Conservation (phyloP, 2,888 invertebrate species). For the Athalia circularis region DNA sequence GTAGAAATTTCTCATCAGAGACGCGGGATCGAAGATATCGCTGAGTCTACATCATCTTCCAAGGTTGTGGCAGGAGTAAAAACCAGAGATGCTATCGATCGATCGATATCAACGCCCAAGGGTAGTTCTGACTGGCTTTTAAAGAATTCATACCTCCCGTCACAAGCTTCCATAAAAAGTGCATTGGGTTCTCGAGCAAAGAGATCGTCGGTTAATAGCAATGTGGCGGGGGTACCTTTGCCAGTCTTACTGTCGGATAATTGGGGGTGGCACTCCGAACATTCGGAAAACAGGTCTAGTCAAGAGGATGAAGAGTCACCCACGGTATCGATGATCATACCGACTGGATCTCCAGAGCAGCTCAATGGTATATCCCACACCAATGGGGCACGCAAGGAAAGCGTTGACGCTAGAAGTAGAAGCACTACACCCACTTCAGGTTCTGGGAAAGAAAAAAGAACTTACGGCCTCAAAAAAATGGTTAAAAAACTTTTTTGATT, state of each 20-base stretch:
- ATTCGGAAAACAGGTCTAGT: slow-evolving; percentile 57
- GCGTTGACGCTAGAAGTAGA: slow-evolving; percentile 64
- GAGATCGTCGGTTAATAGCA: slow-evolving; percentile 57
- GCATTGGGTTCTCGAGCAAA: slow-evolving; percentile 72
- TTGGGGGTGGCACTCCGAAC: slow-evolving; percentile 64
- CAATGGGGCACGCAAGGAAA: slow-evolving; percentile 61
- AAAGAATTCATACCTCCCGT: slow-evolving; percentile 61
- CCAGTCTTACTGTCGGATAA: slow-evolving; percentile 67
- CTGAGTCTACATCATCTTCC: not conserved
- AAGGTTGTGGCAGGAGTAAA: not conserved
- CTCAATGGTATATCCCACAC: slow-evolving; percentile 47
- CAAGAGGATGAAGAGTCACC: slow-evolving; percentile 56
- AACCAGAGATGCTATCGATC: not conserved
- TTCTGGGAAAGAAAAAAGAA: slow-evolving; percentile 78
- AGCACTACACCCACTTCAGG: slow-evolving; percentile 60
- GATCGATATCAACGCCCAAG: slow-evolving; percentile 33
- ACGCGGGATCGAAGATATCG: slow-evolving; percentile 20
- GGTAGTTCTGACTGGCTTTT: slow-evolving; percentile 51
- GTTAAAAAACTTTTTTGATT: slow-evolving; percentile 87
- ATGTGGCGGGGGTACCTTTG: slow-evolving; percentile 50
- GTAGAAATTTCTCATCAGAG: slow-evolving; percentile 1
- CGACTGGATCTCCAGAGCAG: slow-evolving; percentile 46
- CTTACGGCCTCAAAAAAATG: slow-evolving; percentile 84
- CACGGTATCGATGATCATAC: slow-evolving; percentile 59
- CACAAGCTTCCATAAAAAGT: slow-evolving; percentile 74